Evolutionary conservation across 2,888 invertebrate genomes (phyloP).

Genomic region (Macaria liturata): DNA sequence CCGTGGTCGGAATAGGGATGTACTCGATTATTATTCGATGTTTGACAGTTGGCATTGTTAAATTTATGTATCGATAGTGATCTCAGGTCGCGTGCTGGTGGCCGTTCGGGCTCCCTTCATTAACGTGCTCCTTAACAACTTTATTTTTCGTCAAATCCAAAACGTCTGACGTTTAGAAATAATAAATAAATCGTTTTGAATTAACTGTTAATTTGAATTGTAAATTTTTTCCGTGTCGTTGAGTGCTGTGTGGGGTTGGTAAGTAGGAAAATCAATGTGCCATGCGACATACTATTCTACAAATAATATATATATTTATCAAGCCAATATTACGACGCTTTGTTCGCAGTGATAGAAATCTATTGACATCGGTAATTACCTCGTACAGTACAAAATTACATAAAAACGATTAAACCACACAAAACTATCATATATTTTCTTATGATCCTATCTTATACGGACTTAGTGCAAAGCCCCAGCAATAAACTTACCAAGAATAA

Average conservation of each 20-base stretch:
- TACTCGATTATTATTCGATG: slow-evolving; percentile 37
- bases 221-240: slow-evolving; percentile 61
- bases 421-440: no score
- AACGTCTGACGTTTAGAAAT: slow-evolving; percentile 52
- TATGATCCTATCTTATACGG: no score
- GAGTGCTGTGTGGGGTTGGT: slow-evolving; percentile 23
- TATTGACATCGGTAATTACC: no score
- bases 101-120: slow-evolving; percentile 53
- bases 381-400: no score
- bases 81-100: slow-evolving; percentile 67
- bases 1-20: slow-evolving; percentile 41
- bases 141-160: slow-evolving; percentile 69
- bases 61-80: slow-evolving; percentile 64
- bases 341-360: no score
- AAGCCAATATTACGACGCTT: no score
- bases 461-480: no score
- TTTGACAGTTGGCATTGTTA: slow-evolving; percentile 50
- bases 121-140: slow-evolving; percentile 65
- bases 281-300: no score
- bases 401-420: no score
- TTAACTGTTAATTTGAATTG: slow-evolving; percentile 68
- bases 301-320: no score
- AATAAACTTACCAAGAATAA: slow-evolving; percentile 13
- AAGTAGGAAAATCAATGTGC: not conserved
- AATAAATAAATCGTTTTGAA: slow-evolving; percentile 59